Percentiles rank a stretch among this genome's conserved stretches.
These are phyloP conservation scores for Euphonia xanthogaster DNA, from an alignment of 2,797 vertebrate genomes.

Conservation along the genomic window DNA sequence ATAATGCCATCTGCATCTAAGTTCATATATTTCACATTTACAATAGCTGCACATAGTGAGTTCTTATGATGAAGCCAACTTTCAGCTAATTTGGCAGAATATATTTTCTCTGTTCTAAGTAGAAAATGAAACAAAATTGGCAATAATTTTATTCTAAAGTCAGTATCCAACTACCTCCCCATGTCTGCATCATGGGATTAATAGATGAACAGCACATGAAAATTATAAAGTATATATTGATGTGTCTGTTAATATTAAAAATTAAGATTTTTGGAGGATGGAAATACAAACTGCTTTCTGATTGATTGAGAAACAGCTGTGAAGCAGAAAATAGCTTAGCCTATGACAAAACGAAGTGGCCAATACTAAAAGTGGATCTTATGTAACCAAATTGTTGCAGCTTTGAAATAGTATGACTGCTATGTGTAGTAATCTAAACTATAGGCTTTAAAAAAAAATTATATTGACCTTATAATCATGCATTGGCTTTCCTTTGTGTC, in stretches of 20 bases:
- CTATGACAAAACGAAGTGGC: not conserved
- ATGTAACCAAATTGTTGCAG: not conserved
- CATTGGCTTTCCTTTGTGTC: not conserved
- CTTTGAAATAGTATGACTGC: not conserved
- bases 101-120: not conserved
- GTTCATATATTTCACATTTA: not conserved
- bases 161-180: not conserved
- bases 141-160: not conserved
- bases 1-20: not conserved
- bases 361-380: not conserved
- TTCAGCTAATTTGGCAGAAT: not conserved
- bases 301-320: slow-evolving; percentile 21
- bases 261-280: not conserved
- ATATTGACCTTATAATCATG: not conserved
- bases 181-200: not conserved
- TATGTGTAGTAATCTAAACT: not conserved
- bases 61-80: not conserved
- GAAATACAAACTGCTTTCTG: not conserved
- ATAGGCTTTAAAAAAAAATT: not conserved
- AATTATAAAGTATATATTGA: not conserved
- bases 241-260: not conserved
- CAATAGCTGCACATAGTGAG: not conserved
- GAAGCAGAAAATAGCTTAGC: not conserved
- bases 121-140: not conserved
- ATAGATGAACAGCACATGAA: not conserved